Percentiles rank a stretch among this genome's conserved stretches.
Conservation (phyloP, 2,113 vertebrate genomes). For the Dipodomys ordii region DNA sequence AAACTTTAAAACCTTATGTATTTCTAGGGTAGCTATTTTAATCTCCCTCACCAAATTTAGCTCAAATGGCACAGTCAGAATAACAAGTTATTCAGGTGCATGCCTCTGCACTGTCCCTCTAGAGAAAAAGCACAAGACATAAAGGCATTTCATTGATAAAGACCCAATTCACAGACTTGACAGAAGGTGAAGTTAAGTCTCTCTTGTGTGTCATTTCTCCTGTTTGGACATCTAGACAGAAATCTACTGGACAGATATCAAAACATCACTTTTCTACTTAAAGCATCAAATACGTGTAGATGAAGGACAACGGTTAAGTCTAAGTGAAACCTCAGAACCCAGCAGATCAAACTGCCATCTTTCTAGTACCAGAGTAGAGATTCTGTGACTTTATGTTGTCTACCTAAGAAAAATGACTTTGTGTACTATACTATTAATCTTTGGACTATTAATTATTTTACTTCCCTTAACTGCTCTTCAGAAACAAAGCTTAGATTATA, state of each 20-base stretch:
- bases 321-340: neutral
- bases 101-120: neutral
- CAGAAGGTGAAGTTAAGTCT: neutral
- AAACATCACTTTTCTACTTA: neutral
- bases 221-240: neutral
- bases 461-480: neutral
- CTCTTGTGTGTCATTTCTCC: neutral
- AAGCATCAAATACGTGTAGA: neutral
- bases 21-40: neutral
- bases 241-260: neutral
- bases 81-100: neutral
- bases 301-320: neutral
- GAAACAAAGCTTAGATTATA: neutral
- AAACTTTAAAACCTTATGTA: neutral
- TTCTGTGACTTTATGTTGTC: neutral
- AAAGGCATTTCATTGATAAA: neutral
- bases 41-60: neutral
- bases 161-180: neutral
- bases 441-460: slow-evolving; percentile 5
- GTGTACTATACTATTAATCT: neutral
- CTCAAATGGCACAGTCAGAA: neutral
- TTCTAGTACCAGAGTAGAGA: neutral
- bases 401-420: neutral
- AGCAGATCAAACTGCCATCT: neutral
- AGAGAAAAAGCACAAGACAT: neutral